Evolutionary conservation across 2,113 vertebrate genomes (phyloP), one percentile per base, ranked within the genome.

Genomic region (Alces alces): DNA sequence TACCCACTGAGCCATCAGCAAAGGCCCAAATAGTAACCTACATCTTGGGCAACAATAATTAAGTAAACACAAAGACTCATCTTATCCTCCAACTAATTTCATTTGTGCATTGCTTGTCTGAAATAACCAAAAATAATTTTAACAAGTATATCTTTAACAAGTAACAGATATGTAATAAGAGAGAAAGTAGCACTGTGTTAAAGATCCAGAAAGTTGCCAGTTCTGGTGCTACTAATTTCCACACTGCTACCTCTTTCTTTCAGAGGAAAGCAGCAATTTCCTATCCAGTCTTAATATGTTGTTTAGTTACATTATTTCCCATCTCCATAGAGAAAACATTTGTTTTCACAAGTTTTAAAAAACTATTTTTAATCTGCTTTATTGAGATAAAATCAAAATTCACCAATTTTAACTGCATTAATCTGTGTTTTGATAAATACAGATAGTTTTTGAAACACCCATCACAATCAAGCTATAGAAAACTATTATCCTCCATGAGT

Each of bases 121-220:
- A 76, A 97, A 87, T 90, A 80, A 86, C 27, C 50, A 54, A 90
- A 89, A 82, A 16, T 86, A 95, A 58, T 76, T 70, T 90, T 64
- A 86, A 95, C n/a, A 60, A 79, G 21, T 19, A 86, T 50, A 3
- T 50, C 47, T 70, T 90, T 64, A 86, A 95, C 28, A 60, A 66
- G 16, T 19, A 86, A 73, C 25, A 78, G 30, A 91, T 86, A 47
- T 28, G 55, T 33, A 5, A 47, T 19, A 25, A 25, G 25, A 39
- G 2, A 61, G 11, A 52, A 95, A 93, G 86, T 4, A 83, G 19
- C 3, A 50, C 19, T n/a, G 36, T 27, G 7, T 73, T 54, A 17
- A 60, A 55, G 36, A 91, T 47, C 8, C 57, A 66, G 36, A 93
- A 55, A 82, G 4, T 87, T 61, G 11, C 43, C 33, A 84, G 0